phyloP scores from a whole-genome alignment of 1,140 invertebrate species.

The Drosophila bocki region DNA sequence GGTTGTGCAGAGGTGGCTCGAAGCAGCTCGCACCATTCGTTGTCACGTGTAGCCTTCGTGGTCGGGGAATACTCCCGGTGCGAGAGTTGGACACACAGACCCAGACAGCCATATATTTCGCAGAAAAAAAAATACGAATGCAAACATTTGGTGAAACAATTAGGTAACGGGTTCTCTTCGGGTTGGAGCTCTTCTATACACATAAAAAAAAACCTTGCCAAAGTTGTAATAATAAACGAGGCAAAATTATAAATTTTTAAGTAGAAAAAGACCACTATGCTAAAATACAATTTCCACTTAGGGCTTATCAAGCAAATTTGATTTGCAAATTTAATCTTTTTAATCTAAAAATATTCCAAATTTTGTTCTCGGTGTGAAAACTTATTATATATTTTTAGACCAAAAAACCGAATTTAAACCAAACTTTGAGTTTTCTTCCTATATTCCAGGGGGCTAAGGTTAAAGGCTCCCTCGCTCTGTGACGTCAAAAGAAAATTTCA shows the following conservation, averaged over 20 bases:
- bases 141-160: slow-evolving; percentile 50
- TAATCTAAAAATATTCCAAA: not conserved
- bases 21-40: slow-evolving; percentile 4
- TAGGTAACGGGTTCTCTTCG: slow-evolving; percentile 18
- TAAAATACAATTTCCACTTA: not conserved
- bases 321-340: not conserved
- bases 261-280: not conserved
- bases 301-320: not conserved
- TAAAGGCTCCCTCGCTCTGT: not conserved
- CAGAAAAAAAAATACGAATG: slow-evolving; percentile 15
- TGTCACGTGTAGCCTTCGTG: slow-evolving; percentile 67
- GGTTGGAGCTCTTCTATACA: not conserved
- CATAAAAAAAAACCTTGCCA: not conserved
- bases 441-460: slow-evolving; percentile 3
- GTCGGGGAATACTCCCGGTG: slow-evolving; percentile 68
- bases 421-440: not conserved
- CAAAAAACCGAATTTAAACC: not conserved
- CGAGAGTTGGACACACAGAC: slow-evolving; percentile 6
- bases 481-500: slow-evolving; percentile 35
- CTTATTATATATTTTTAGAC: not conserved
- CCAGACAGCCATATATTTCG: slow-evolving; percentile 26
- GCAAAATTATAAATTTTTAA: not conserved
- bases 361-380: not conserved
- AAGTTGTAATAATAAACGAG: not conserved
- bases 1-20: not conserved